A percentile compares a stretch with the other conserved stretches of the same genome.
phyloP scores from a whole-genome alignment of 2,113 vertebrate genomes.

The Excalfactoria chinensis region DNA sequence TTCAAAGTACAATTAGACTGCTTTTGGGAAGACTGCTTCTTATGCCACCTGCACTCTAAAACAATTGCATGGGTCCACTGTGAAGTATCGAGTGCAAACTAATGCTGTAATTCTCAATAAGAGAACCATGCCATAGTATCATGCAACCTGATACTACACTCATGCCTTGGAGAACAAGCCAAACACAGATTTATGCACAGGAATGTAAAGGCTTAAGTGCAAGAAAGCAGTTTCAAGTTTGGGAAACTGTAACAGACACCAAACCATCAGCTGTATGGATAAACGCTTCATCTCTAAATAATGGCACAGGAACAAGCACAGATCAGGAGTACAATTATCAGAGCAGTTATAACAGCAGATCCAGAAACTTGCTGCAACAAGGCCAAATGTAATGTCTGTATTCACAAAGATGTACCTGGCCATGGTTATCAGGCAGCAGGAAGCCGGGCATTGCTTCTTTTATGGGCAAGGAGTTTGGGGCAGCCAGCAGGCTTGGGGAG shows the following conservation, averaged over 20 bases:
- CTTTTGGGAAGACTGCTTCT: background rate
- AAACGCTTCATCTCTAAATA: background rate
- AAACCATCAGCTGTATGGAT: background rate
- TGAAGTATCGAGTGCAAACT: background rate
- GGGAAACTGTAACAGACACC: background rate
- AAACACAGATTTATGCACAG: background rate
- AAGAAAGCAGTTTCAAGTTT: background rate
- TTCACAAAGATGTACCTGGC: background rate
- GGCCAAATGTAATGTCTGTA: background rate
- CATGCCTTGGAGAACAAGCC: background rate
- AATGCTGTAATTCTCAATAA: background rate
- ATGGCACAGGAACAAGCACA: background rate
- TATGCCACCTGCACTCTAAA: background rate
- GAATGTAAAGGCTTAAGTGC: background rate
- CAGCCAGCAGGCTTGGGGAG: background rate
- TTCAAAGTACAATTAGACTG: background rate
- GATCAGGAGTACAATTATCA: background rate
- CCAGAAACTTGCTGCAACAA: background rate
- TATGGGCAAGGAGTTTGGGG: background rate
- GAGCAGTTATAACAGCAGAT: background rate
- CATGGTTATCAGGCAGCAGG: background rate
- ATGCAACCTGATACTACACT: background rate
- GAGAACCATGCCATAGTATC: rapidly evolving
- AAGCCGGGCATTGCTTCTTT: background rate
- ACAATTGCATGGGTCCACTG: background rate